phyloP scores from a whole-genome alignment of 1,140 invertebrate species.

The Proctacanthus coquilletti region DNA sequence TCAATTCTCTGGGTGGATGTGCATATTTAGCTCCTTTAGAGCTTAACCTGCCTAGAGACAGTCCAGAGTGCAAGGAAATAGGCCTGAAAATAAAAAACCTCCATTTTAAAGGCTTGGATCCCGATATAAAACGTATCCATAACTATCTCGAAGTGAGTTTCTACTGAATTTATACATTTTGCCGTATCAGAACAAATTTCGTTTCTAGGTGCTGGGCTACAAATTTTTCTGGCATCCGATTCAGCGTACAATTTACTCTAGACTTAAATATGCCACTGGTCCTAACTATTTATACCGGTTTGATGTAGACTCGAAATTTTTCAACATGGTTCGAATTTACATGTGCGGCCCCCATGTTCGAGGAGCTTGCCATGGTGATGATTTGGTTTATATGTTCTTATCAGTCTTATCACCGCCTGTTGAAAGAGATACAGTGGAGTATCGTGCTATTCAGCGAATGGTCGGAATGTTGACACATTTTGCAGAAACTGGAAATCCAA shows the following conservation, averaged over 20 bases:
- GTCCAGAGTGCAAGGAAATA: constrained; percentile 18
- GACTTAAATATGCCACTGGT: constrained; percentile 18
- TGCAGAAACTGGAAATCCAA: constrained; percentile 27
- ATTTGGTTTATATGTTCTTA: constrained; percentile 45
- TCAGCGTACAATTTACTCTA: constrained; percentile 24
- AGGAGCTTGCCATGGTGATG: constrained; percentile 45
- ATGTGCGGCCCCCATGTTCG: constrained; percentile 27
- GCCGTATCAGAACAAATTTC: background rate
- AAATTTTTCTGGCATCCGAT: constrained; percentile 31
- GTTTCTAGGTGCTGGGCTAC: constrained; percentile 18
- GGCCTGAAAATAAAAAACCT: too few species aligned
- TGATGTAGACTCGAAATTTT: constrained; percentile 28
- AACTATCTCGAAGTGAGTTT: constrained; percentile 21
- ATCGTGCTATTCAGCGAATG: constrained; percentile 29
- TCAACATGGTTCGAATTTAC: constrained; percentile 32
- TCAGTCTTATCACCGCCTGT: constrained; percentile 29
- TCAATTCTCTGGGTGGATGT: constrained; percentile 24
- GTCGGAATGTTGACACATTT: constrained; percentile 33
- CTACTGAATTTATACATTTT: background rate
- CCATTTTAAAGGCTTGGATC: too few species aligned
- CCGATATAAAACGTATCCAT: constrained; percentile 21
- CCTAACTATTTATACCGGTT: constrained; percentile 34
- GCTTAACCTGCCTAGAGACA: constrained; percentile 21
- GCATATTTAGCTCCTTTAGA: constrained; percentile 24
- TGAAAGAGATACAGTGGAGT: constrained; percentile 17